Evolutionary conservation across 1,140 invertebrate genomes (phyloP).

Genomic region (Planococcus citri): DNA sequence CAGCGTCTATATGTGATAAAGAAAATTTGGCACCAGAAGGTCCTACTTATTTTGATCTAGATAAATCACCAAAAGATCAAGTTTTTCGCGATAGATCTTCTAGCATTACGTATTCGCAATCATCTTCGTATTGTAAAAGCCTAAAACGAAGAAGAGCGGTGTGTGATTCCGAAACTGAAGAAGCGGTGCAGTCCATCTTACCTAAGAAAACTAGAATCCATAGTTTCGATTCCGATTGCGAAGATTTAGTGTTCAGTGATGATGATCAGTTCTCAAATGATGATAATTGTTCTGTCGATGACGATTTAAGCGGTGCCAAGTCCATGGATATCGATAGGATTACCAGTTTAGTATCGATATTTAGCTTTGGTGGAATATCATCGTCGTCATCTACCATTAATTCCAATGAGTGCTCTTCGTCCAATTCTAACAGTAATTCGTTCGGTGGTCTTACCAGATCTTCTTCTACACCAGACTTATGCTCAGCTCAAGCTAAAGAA

Average conservation of each 20-base stretch:
- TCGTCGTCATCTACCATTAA: constrained; percentile 21
- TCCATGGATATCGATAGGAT: constrained; percentile 43
- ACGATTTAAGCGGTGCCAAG: constrained; percentile 25
- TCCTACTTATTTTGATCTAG: constrained; percentile 37
- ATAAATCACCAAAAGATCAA: constrained; percentile 33
- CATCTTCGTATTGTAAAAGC: constrained; percentile 26
- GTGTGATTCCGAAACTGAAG: constrained; percentile 40
- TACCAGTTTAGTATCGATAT: constrained; percentile 41
- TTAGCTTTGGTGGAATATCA: constrained; percentile 39
- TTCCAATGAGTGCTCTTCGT: not conserved
- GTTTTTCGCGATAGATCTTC: constrained; percentile 27
- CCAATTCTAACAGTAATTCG: constrained; percentile 24
- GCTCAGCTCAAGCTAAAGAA: constrained; percentile 40
- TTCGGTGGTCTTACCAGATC: constrained; percentile 35
- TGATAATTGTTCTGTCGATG: constrained; percentile 31
- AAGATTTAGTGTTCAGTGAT: constrained; percentile 35
- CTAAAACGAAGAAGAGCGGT: constrained; percentile 36
- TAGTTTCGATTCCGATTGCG: constrained; percentile 23
- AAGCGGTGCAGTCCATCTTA: constrained; percentile 38
- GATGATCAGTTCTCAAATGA: constrained; percentile 33
- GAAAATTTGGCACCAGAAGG: constrained; percentile 34
- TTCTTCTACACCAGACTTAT: constrained; percentile 39
- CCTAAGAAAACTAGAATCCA: constrained; percentile 34
- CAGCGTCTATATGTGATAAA: constrained; percentile 29
- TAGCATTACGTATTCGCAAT: constrained; percentile 22